Base-by-base conservation (phyloP, 2,797 vertebrate species). In the Denticeps clupeoides region DNA sequence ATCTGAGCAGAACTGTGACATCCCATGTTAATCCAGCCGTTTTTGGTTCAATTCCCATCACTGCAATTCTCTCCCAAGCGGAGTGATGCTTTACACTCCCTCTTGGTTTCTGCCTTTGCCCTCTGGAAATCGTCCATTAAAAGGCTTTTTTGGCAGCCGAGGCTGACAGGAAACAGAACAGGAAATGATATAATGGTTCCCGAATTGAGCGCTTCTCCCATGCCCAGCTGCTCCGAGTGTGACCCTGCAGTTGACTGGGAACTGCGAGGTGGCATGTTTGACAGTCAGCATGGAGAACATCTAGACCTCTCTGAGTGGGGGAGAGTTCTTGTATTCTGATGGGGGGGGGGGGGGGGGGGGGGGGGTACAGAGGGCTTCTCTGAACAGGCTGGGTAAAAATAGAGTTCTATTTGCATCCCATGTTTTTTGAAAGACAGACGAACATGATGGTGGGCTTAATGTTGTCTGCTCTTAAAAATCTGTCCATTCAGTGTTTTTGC, bases 181-280 rank as follows among this genome's bases (percentile, higher is more conserved):
- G 87, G 86, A 87, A 89, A 85, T 84, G 67, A 85, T 79, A 71
- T 63, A 76, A 88, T 68, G 64, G 74, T 62, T 73, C 60, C 68
- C 73, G 73, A 83, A 74, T 69, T 59, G 56, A 65, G 16, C 56
- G 49, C 64, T 82, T 82, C 79, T 79, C 70, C 53, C 71, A 69
- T 80, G 78, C 72, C 78, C 81, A 67, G 71, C 70, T 77, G 77
- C 55, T 74, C 71, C 58, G 3, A 58, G 55, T 60, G 40, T 83
- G 87, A 82, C 77, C 85, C 70, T 55, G 53, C n/a, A 28, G 38
- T 49, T 55, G 53, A 63, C 64, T 4, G 64, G 73, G 68, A 62
- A 60, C 59, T 49, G 38, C 27, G 65, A 72, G 67, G 65, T 75
- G 73, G 62, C 67, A 58, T 7, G 45, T 53, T 56, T 26, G 62